Conservation (phyloP, 2,113 vertebrate genomes). For the Datnioides undecimradiatus region DNA sequence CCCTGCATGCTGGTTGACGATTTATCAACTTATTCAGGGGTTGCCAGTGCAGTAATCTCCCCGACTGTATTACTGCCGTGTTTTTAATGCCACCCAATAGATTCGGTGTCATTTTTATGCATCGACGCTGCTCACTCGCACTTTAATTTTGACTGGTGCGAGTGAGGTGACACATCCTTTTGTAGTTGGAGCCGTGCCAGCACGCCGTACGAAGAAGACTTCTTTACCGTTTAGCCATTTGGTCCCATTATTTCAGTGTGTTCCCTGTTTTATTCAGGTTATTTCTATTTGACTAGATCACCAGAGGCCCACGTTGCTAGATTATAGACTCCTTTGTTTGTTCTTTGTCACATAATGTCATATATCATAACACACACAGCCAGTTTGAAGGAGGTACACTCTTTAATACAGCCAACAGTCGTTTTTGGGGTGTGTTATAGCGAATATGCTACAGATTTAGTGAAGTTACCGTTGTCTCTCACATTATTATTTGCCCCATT, state of each 20-base stretch:
- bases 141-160: not conserved
- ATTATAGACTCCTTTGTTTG: not conserved
- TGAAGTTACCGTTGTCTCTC: not conserved
- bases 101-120: not conserved
- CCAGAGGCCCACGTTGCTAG: not conserved
- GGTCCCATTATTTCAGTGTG: not conserved
- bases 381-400: no score
- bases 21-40: not conserved
- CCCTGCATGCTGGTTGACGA: constrained; percentile 12
- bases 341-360: no score
- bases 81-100: not conserved
- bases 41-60: not conserved
- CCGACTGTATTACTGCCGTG: not conserved
- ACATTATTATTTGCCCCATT: not conserved
- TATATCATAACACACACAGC: not conserved
- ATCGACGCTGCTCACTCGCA: not conserved
- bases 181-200: not conserved
- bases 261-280: not conserved
- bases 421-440: no score
- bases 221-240: no score
- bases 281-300: not conserved
- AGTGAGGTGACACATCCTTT: constrained; percentile 1
- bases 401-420: no score
- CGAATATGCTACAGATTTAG: no score
- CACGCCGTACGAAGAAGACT: not conserved